phyloP scores from a whole-genome alignment of 2,888 invertebrate species.

The Eudasyphora cyanicolor region DNA sequence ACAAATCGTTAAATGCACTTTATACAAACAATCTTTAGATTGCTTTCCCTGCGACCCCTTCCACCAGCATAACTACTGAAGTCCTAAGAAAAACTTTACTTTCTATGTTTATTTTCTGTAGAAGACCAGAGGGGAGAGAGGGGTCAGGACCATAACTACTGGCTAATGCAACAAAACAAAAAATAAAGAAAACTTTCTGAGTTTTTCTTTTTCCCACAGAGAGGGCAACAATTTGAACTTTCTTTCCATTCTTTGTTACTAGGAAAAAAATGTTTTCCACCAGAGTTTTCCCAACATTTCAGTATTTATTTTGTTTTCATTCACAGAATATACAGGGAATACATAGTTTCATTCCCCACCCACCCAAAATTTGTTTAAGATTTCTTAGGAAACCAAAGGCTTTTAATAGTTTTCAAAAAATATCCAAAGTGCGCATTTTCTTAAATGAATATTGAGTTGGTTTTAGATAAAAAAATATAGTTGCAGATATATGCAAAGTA shows the following conservation, averaged over 20 bases:
- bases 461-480: too few relatives aligned
- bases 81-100: not conserved
- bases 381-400: not conserved
- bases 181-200: conserved; percentile 11
- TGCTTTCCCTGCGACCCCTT: not conserved
- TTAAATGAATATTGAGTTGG: too few relatives aligned
- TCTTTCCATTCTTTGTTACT: conserved; percentile 10
- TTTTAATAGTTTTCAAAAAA: not conserved
- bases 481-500: too few relatives aligned
- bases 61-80: not conserved
- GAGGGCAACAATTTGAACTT: conserved; percentile 25
- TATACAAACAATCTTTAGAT: conserved; percentile 23
- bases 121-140: too few relatives aligned
- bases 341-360: not conserved
- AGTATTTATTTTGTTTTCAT: not conserved
- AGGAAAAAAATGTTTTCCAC: not conserved
- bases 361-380: not conserved
- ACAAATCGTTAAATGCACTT: conserved; percentile 52
- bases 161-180: not conserved
- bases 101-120: not conserved
- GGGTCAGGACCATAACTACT: not conserved
- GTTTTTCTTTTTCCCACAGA: conserved; percentile 11
- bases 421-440: too few relatives aligned
- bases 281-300: conserved; percentile 21
- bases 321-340: too few relatives aligned